phyloP scores from a whole-genome alignment of 2,888 invertebrate genomes.

The Eupithecia tripunctaria region DNA sequence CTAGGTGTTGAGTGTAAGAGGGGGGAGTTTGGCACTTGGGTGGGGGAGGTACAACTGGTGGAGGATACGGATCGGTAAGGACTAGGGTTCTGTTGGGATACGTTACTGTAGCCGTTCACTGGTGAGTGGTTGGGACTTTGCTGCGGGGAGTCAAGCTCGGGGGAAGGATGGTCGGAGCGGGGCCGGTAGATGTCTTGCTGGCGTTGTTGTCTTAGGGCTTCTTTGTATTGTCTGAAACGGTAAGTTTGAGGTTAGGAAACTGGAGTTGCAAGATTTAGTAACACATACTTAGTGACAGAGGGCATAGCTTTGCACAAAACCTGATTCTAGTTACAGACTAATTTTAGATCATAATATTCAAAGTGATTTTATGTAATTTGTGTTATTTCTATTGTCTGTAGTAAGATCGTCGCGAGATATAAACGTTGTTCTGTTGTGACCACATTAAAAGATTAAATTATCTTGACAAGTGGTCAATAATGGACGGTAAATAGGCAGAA shows the following conservation, averaged over 20 bases:
- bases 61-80: conserved; percentile 71
- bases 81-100: conserved; percentile 68
- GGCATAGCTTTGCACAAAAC: conserved; percentile 1
- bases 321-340: not conserved
- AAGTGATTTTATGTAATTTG: not conserved
- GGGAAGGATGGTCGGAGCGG: conserved; percentile 85
- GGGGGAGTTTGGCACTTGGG: conserved; percentile 76
- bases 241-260: conserved; percentile 22
- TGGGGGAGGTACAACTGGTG: conserved; percentile 64
- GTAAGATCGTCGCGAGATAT: not conserved
- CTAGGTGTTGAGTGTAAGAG: conserved; percentile 80
- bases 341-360: not conserved
- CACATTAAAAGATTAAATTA: not conserved
- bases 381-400: not conserved
- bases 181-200: conserved; percentile 91
- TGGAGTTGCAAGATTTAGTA: conserved; percentile 36
- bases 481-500: conserved; percentile 2
- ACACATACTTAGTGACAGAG: conserved; percentile 32
- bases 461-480: conserved; percentile 9
- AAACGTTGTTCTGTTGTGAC: not conserved
- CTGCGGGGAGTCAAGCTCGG: conserved; percentile 83
- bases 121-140: conserved; percentile 81
- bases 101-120: conserved; percentile 84
- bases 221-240: conserved; percentile 92
- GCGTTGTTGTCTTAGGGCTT: conserved; percentile 93